Evolutionary conservation across 1,140 invertebrate genomes (phyloP).

Genomic region (Chymomyza costata): DNA sequence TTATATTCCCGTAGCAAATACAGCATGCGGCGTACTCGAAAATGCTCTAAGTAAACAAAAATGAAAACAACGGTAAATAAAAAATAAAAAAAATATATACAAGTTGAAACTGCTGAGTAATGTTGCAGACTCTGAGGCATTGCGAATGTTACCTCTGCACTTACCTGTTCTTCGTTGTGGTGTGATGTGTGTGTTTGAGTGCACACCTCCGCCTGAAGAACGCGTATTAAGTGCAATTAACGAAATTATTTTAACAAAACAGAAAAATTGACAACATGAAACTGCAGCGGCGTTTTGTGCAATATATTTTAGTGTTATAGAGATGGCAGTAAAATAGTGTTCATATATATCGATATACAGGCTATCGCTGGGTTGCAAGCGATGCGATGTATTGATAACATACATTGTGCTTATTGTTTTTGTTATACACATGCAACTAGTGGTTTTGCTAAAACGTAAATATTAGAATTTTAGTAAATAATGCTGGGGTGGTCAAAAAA

Average conservation of each 20-base stretch:
- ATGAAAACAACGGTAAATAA: background rate
- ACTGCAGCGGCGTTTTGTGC: conserved; percentile 25
- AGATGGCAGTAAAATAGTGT: no score
- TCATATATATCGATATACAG: no score
- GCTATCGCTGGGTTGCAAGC: no score
- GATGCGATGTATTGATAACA: no score
- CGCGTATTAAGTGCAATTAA: conserved; percentile 9
- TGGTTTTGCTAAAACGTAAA: no score
- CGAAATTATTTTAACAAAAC: conserved; percentile 34
- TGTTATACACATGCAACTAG: no score
- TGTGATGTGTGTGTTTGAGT: conserved; percentile 14
- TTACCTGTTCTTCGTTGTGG: background rate
- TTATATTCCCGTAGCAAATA: conserved; percentile 35
- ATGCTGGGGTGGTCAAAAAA: no score
- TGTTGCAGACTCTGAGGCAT: background rate
- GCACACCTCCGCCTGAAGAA: background rate
- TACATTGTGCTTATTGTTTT: no score
- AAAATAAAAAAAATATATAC: no score
- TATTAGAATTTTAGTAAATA: no score
- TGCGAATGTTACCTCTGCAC: background rate
- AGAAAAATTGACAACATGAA: conserved; percentile 41
- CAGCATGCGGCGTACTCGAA: conserved; percentile 31
- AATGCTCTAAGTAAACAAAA: conserved; percentile 15
- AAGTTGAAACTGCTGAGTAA: no score
- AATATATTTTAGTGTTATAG: no score